These are phyloP conservation scores for Pararge aegeria DNA, from an alignment of 1,140 invertebrate species.

Conservation along the genomic window DNA sequence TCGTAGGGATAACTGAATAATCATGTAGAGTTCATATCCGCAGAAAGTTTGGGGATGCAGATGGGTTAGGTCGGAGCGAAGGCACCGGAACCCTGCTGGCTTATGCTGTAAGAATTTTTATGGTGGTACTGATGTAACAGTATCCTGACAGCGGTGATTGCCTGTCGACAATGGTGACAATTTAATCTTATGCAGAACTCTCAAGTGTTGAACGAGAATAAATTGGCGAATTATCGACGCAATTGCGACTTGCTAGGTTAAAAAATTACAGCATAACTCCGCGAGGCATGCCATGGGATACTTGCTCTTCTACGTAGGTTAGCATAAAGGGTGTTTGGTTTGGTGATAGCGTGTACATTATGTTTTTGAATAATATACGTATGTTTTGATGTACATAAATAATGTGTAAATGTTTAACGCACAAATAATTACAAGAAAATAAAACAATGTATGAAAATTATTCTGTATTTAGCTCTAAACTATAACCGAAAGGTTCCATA, in stretches of 20 bases:
- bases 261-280: no score
- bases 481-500: slow-evolving; percentile 61
- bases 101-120: no score
- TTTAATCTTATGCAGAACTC: no score
- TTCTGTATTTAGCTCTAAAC: slow-evolving; percentile 75
- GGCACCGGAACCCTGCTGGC: background rate
- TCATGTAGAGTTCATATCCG: slow-evolving; percentile 40
- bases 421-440: slow-evolving; percentile 71
- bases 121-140: no score
- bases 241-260: no score
- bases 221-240: no score
- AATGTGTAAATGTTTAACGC: slow-evolving; percentile 79
- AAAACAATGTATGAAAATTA: slow-evolving; percentile 66
- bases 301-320: slow-evolving; percentile 53
- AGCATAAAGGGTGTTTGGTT: slow-evolving; percentile 61
- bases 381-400: slow-evolving; percentile 78
- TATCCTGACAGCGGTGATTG: no score
- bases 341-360: slow-evolving; percentile 72
- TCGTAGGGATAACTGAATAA: slow-evolving; percentile 53
- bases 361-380: slow-evolving; percentile 75
- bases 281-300: background rate
- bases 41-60: slow-evolving; percentile 16
- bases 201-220: no score
- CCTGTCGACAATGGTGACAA: no score
- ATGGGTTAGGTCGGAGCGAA: slow-evolving; percentile 5